These are phyloP conservation scores for Ramphastos sulfuratus DNA, from an alignment of 2,113 vertebrate genomes.

Conservation along the genomic window DNA sequence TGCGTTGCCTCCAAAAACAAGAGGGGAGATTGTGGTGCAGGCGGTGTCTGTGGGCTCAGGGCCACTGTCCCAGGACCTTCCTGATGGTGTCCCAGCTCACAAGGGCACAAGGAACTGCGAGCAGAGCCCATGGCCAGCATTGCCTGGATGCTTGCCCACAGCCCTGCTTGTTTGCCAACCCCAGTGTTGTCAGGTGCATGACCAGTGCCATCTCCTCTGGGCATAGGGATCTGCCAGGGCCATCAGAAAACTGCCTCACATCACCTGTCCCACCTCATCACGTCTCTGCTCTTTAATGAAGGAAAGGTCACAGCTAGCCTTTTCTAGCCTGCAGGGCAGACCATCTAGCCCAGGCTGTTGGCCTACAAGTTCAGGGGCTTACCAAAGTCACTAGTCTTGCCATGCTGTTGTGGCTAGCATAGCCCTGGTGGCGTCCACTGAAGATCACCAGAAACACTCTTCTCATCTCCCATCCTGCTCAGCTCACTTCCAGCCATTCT, in stretches of 20 bases:
- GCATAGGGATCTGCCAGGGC: rapidly evolving
- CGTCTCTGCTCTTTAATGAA: neutral
- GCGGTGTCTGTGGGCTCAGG: neutral
- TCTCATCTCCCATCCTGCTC: neutral
- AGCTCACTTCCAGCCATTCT: neutral
- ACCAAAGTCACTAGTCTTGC: neutral
- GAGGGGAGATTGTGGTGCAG: neutral
- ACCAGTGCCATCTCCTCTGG: neutral
- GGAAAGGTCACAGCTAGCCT: neutral
- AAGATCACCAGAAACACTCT: neutral
- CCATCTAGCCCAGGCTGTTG: neutral
- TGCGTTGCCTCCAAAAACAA: neutral
- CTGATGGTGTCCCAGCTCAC: neutral
- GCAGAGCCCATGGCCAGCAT: rapidly evolving
- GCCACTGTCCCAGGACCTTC: neutral
- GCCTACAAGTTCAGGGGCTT: neutral
- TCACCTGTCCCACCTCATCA: neutral
- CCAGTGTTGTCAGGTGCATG: neutral
- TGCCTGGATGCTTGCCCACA: neutral
- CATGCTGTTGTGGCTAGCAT: neutral
- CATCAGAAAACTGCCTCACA: neutral
- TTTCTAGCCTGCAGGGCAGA: rapidly evolving
- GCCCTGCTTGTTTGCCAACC: rapidly evolving
- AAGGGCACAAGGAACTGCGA: neutral
- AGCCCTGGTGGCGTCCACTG: neutral